Conservation (phyloP, 2,113 vertebrate genomes). For the Diphyllodes magnificus region DNA sequence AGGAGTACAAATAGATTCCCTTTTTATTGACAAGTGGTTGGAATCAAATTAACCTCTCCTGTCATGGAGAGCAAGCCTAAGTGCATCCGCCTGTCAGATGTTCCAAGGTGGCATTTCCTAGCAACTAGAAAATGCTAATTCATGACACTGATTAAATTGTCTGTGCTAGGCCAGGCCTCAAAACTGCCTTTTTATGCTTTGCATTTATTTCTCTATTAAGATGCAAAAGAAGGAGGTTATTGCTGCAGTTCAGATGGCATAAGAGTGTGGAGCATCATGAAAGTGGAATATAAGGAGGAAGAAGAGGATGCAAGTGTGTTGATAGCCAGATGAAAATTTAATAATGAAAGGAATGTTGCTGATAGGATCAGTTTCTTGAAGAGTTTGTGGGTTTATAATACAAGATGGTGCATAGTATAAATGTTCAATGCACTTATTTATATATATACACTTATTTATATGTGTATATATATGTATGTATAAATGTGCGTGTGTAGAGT, state of each 20-base stretch:
- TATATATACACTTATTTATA: too few relatives aligned
- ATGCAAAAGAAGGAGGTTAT: background rate
- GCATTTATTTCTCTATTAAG: slow-evolving; percentile 65
- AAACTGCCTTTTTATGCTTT: slow-evolving; percentile 49
- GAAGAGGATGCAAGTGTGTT: background rate
- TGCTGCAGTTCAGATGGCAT: background rate
- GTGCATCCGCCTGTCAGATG: slow-evolving; percentile 33
- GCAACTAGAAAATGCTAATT: slow-evolving; percentile 75
- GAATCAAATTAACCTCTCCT: slow-evolving; percentile 72
- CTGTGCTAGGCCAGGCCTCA: slow-evolving; percentile 37
- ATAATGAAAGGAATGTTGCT: background rate
- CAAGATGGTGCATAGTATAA: background rate
- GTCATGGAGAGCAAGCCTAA: slow-evolving; percentile 39
- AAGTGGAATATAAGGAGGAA: background rate
- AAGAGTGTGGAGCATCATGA: background rate
- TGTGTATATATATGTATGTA: too few relatives aligned
- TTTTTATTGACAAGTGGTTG: slow-evolving; percentile 60
- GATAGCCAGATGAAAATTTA: background rate
- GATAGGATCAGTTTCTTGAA: background rate
- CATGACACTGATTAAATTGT: slow-evolving; percentile 68
- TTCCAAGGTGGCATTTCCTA: slow-evolving; percentile 63
- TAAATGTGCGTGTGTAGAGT: too few relatives aligned
- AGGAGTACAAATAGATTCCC: slow-evolving; percentile 71
- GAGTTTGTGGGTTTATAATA: background rate
- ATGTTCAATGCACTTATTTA: background rate